Evolutionary conservation across 1,140 invertebrate species (phyloP), one percentile per base, ranked within the genome.

Genomic region (Panagrolaimus sp.): DNA sequence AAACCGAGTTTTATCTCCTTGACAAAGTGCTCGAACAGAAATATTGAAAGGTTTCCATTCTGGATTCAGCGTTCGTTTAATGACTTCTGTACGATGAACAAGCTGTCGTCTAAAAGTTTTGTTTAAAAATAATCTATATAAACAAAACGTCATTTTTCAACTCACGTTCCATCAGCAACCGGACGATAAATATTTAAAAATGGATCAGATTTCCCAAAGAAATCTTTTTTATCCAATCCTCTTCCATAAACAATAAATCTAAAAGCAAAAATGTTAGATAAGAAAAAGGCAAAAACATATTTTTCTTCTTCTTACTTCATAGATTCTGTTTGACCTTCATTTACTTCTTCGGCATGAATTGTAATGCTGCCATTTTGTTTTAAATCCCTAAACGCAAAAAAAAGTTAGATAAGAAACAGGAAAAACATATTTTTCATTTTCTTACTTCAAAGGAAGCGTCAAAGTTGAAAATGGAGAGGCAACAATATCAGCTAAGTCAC

Each of bases 11-110:
- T 72, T 76, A 78, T 89, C 88, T 12, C 87, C 88, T 81, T 87
- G 87, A 78, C 88, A 89, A 12, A 89, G 75, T 6, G 84, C 81
- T 46, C 86, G 78, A 1, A 88, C 80, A 43, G 85, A 80, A n/a
- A 88, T 81, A n/a, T 83, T 83, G 74, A 89, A 87, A 14, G 85
- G 82, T 73, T 84, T 84, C 88, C 88, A 89, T 12, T 81, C 83
- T 21, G 88, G 88, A 80, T 87, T 86, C 55, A 87, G 76, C 6
- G 84, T 88, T 24, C 84, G 84, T 67, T 86, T 87, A 5, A 87
- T 85, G 5, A 86, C 84, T 80, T 88, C 87, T 21, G 86, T 87
- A 78, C 86, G 83, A 73, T 87, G 85, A 43, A 87, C 86, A 15
- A 86, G 80, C 24, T 85, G 84, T 72, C 80, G 86, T 8, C 85